Conservation (phyloP, 53 echinoderm and acorn worm genomes). For the Echinarachnius parma region DNA sequence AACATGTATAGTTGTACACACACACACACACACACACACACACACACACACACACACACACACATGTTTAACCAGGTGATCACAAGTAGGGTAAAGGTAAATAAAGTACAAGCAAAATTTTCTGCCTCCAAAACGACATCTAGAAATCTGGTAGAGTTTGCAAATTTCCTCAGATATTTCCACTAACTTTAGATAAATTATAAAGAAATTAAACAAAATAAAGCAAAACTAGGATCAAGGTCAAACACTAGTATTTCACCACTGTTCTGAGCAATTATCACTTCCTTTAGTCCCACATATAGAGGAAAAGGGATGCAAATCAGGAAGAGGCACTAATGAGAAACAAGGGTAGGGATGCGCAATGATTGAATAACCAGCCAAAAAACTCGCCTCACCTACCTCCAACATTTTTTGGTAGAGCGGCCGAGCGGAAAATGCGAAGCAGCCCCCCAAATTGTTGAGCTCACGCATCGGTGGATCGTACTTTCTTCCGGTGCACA, state of each 20-base stretch:
- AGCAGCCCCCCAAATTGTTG: conserved; percentile 47
- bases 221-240: conserved; percentile 29
- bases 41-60: background rate
- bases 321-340: conserved; percentile 25
- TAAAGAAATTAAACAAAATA: no score
- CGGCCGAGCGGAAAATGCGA: conserved; percentile 42
- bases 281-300: conserved; percentile 35
- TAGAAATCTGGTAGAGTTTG: no score
- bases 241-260: conserved; percentile 5
- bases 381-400: conserved; percentile 24
- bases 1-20: background rate
- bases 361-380: conserved; percentile 43
- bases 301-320: conserved; percentile 16
- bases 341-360: conserved; percentile 23
- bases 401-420: conserved; percentile 26
- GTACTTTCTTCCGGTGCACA: conserved; percentile 35
- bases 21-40: background rate
- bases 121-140: no score
- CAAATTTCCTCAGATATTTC: no score
- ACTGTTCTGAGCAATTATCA: background rate
- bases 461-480: conserved; percentile 43
- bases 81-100: no score
- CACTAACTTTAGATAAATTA: no score
- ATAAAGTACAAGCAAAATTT: no score
- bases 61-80: no score